Evolutionary conservation across 2,113 vertebrate species (phyloP), one percentile per base, ranked within the genome.

Genomic region (Progne subis): DNA sequence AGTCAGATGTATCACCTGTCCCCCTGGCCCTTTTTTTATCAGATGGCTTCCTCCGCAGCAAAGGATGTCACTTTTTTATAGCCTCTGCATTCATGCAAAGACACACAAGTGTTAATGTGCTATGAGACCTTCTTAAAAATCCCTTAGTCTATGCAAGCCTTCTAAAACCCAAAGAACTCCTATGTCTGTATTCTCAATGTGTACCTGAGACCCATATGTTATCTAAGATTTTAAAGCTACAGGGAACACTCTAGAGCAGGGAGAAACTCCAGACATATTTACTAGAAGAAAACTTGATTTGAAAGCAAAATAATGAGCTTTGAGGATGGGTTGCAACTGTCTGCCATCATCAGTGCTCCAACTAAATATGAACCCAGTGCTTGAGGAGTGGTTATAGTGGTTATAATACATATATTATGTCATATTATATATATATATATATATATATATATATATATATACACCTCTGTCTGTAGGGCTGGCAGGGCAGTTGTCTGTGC

Each of bases 131-230:
- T 5, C 21, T 61, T 83, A 77, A 95, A 83, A 74, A 57, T 80
- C 47, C 15, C 64, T 37, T 26, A 29, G 25, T 41, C 13, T 74
- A 0, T 29, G 8, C 9, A 75, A 13, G 23, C 44, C 11, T 68
- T 37, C 17, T 32, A 32, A 92, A 70, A 18, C 0, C n/a, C 9
- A 14, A 10, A 34, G 23, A 7, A 4, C 24, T 69, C 23, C 14
- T 6, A 0, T 13, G 11, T 49, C 16, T 56, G 14, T 80, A 41
- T 28, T 64, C 12, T 19, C 12, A 18, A 0, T 6, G 18, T 32
- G 18, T 44, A 31, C 4, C 61, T 50, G n/a, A 61, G 29, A 12
- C 8, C 8, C 7, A 63, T 75, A n/a, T 1, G 1, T 56, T 55
- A 13, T 44, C 50, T 65, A 18, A 52, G 21, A 29, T 18, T 26